Percentiles rank a stretch among this genome's conserved stretches.
These are phyloP conservation scores for Steatocranus sp. DNA, from an alignment of 2,797 vertebrate genomes.

Conservation along the genomic window DNA sequence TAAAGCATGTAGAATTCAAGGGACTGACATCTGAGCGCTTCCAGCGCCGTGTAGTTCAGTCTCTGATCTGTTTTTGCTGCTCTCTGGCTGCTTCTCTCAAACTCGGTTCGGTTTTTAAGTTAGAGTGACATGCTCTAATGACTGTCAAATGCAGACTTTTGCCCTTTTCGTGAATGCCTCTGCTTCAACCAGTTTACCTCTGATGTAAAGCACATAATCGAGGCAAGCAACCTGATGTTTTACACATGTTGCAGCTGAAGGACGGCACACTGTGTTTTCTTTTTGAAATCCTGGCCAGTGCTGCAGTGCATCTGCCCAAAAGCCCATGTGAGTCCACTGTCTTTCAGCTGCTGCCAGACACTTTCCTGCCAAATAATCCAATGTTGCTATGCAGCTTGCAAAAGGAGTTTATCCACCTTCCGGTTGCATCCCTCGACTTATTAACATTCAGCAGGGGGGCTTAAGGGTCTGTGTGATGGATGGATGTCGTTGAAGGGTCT, in stretches of 20 bases:
- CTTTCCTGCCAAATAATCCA: slow-evolving; percentile 36
- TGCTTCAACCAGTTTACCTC: neutral
- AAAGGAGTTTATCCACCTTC: slow-evolving; percentile 66
- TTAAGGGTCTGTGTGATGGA: slow-evolving; percentile 68
- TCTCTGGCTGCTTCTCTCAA: neutral
- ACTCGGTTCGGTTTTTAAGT: neutral
- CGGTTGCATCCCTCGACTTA: slow-evolving; percentile 63
- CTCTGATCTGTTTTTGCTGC: slow-evolving; percentile 4
- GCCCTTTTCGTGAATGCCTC: neutral
- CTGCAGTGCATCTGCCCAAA: slow-evolving; percentile 11
- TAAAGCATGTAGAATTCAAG: slow-evolving; percentile 33
- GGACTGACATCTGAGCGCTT: slow-evolving; percentile 21
- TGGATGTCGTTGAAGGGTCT: slow-evolving; percentile 76
- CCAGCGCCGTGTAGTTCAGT: neutral
- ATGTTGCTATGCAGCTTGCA: slow-evolving; percentile 30
- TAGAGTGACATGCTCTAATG: neutral
- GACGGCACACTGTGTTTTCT: slow-evolving; percentile 2
- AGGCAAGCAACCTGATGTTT: slow-evolving; percentile 6
- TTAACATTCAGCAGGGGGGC: slow-evolving; percentile 72
- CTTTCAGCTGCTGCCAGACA: slow-evolving; percentile 36
- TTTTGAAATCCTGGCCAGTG: slow-evolving; percentile 3
- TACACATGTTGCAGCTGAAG: slow-evolving; percentile 10
- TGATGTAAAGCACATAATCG: neutral
- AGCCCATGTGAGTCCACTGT: neutral
- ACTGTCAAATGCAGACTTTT: neutral